Percentiles rank a stretch among this genome's conserved stretches.
These are phyloP conservation scores for Bungarus multicinctus DNA, from an alignment of 2,113 vertebrate genomes.

Conservation along the genomic window DNA sequence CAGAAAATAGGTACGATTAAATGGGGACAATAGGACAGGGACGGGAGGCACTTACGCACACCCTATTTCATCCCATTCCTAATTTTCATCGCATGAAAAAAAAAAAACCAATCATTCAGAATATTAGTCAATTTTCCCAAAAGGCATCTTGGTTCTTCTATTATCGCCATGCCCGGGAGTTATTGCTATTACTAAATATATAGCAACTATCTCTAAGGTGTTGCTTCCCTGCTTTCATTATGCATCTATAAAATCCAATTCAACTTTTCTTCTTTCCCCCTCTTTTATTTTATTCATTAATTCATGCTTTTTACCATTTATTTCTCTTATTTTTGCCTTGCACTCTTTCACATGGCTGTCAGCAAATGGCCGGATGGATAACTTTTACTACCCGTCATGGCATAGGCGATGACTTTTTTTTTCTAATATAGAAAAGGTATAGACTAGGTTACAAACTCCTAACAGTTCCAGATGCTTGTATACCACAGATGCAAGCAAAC, in stretches of 20 bases:
- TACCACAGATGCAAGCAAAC: not conserved
- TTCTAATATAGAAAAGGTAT: not conserved
- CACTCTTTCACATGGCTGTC: not conserved
- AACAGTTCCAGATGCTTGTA: not conserved
- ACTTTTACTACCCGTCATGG: not conserved
- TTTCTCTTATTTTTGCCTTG: not conserved
- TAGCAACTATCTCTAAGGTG: not conserved
- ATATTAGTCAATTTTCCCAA: not conserved
- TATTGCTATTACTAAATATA: not conserved
- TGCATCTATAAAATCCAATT: not conserved
- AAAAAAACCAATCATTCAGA: not conserved
- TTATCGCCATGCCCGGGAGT: not conserved
- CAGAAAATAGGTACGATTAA: too few relatives aligned
- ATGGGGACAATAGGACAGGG: too few relatives aligned
- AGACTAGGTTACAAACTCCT: not conserved
- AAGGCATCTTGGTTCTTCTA: not conserved
- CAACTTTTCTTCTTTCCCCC: not conserved
- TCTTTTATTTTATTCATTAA: not conserved
- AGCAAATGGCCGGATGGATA: not conserved
- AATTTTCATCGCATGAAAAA: not conserved
- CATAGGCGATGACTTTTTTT: not conserved
- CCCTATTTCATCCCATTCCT: not conserved
- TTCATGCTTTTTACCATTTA: not conserved
- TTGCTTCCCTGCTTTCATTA: not conserved
- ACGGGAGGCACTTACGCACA: too few relatives aligned